Percentiles rank a stretch among this genome's conserved stretches.
These are phyloP conservation scores for Cuculus canorus DNA, from an alignment of 2,797 vertebrate genomes.

Conservation along the genomic window DNA sequence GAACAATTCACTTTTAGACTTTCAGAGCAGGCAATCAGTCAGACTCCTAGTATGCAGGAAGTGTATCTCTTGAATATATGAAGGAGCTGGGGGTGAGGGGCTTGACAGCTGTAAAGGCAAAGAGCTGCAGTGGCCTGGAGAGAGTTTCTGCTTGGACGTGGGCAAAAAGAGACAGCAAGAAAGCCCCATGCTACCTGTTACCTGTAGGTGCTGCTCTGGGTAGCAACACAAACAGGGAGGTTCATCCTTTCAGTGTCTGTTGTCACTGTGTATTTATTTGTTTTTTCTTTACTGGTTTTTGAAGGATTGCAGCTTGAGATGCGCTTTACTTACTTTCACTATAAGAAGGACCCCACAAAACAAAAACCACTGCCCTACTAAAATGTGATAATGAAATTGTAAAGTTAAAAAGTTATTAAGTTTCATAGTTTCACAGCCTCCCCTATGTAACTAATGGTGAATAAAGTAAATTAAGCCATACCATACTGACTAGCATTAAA, in stretches of 20 bases:
- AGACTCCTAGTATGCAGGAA: neutral
- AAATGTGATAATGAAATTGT: neutral
- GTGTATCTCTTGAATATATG: neutral
- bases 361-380: neutral
- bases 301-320: neutral
- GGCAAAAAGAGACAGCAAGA: neutral
- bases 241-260: neutral
- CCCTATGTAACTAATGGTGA: accelerated
- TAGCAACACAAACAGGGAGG: neutral
- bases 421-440: neutral
- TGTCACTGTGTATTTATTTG: neutral
- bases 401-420: neutral
- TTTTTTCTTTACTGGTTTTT: neutral
- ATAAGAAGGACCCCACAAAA: neutral
- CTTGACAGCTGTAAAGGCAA: neutral
- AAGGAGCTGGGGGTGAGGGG: neutral
- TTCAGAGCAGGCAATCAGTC: neutral
- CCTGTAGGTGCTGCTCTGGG: neutral
- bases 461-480: neutral
- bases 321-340: neutral
- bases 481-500: neutral
- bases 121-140: neutral
- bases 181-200: neutral
- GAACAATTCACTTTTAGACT: neutral
- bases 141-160: neutral